Evolutionary conservation across 2,113 vertebrate species (phyloP).

Genomic region (Scytalopus superciliaris): DNA sequence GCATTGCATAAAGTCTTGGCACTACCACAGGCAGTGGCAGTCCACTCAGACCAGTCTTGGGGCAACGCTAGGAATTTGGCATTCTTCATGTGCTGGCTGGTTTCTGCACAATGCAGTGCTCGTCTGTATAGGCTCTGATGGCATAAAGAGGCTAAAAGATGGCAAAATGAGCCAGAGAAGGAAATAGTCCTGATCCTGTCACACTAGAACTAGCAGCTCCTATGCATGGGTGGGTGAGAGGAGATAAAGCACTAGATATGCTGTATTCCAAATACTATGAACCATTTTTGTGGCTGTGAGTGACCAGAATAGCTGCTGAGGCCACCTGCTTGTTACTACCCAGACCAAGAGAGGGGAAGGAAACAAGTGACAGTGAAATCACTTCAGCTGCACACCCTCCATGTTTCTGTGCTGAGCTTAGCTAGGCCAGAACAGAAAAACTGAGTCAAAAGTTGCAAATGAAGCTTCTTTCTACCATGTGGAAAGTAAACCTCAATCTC

Average conservation of each 20-base stretch:
- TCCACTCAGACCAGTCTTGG: background rate
- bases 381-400: background rate
- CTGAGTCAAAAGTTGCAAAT: background rate
- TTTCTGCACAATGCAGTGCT: background rate
- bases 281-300: background rate
- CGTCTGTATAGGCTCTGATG: background rate
- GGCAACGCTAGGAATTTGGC: background rate
- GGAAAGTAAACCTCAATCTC: background rate
- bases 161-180: background rate
- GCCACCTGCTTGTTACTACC: background rate
- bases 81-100: background rate
- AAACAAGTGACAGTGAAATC: background rate
- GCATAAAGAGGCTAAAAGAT: background rate
- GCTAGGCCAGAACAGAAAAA: background rate
- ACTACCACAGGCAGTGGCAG: constrained; percentile 17
- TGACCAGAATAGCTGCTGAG: background rate
- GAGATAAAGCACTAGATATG: background rate
- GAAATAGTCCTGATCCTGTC: background rate
- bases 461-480: background rate
- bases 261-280: background rate
- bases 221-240: background rate
- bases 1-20: background rate
- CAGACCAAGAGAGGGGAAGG: background rate
- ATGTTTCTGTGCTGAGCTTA: background rate
- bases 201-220: background rate